Base-by-base conservation (phyloP, 1,140 invertebrate species). In the Hycleus phaleratus region DNA sequence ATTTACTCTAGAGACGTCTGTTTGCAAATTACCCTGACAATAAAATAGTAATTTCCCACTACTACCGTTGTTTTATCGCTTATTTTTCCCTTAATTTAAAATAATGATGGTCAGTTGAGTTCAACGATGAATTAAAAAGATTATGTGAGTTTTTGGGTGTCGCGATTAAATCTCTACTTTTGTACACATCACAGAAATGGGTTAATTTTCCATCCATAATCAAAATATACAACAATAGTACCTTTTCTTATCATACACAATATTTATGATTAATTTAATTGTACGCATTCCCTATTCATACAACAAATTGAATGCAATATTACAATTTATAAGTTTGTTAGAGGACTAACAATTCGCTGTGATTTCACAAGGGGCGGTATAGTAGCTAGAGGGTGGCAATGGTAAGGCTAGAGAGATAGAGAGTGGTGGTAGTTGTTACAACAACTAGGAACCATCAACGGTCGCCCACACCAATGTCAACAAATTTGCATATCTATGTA, bases 141-240 rank as follows among this genome's bases (percentile, higher is more conserved):
- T 51, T 55, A 48, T 46, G 46, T 58, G 32, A 32, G 18, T 18
- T 18, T 18, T 18, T 18, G 18, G 18, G 18, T 18, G 18, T 18
- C 18, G 49, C 66, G 63, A 68, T 68, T 68, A 66, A 68, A 68
- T 65, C 64, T 66, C 48, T 56, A 58, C 61, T 59, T 62, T 66
- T 65, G 66, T 66, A 60, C 18, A 18, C 18, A 18, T 62, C 61
- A 65, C 57, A 59, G 64, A 68, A 68, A 65, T 68, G 61, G 66
- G 64, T 68, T 64, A 65, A 68, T 68, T 68, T 68, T 65, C 55
- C 66, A 60, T 62, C 66, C 62, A 50, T 18, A 18, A 18, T 18
- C 18, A 18, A 18, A 18, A 18, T 18, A 18, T 18, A 18, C 18
- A 18, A 18, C 18, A 18, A 18, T 18, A 18, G 18, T 18, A 18